Base-by-base conservation (phyloP, 2,113 vertebrate genomes). In the Hymenochirus boettgeri region DNA sequence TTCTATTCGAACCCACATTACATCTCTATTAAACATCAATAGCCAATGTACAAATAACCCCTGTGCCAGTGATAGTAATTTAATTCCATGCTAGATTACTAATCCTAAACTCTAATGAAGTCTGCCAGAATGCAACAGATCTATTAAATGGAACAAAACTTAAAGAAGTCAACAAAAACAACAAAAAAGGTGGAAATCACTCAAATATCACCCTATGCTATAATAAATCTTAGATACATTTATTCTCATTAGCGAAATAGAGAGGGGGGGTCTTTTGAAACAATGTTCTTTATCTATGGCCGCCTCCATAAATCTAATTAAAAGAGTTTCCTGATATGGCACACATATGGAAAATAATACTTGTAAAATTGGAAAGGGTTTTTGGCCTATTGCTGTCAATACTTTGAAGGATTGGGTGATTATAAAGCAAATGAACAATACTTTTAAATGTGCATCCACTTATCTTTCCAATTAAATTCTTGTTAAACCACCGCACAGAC, bases 401-500 rank as follows among this genome's bases (percentile, higher is more conserved):
- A 91, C 85, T 88, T 86, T 91, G 90, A 91, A 84, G 85, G 84
- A 91, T 91, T 87, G 82, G 86, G 88, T 89, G 88, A 91, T 91
- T 91, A 91, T 88, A 84, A 86, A 88, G 86, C 86, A 90, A 91
- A 90, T 91, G 90, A 91, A 90, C 86, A 89, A 91, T 89, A 91
- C 87, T 89, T 90, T 89, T 91, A 88, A 88, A 90, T 87, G 86
- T 91, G 88, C 86, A 89, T 91, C 91, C 89, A 91, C 87, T 91
- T 91, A 91, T 91, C 88, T 89, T 89, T 90, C 87, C 89, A 90
- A 91, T 91, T 91, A 91, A 91, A 91, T 89, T 88, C 87, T 89
- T 89, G 88, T 91, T 91, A 91, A 91, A 89, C 87, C 88, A 91
- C 87, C 83, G 85, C 85, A 87, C 86, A 90, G 87, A 88, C 88